These are phyloP conservation scores for Urocolius indicus DNA, from an alignment of 2,113 vertebrate species.

Conservation along the genomic window DNA sequence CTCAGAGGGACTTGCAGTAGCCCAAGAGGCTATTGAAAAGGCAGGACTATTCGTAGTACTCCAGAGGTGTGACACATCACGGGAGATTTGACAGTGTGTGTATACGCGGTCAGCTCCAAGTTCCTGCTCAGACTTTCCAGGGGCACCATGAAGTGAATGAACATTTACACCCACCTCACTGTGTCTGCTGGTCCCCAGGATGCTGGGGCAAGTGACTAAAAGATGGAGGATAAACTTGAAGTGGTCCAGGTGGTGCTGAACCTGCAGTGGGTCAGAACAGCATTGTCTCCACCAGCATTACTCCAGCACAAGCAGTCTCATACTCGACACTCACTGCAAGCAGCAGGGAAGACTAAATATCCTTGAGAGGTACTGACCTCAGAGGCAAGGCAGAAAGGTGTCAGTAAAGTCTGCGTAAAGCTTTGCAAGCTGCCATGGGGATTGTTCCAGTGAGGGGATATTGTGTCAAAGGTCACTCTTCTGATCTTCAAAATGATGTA, in stretches of 20 bases:
- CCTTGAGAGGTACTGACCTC: background rate
- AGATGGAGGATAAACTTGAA: background rate
- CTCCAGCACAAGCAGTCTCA: background rate
- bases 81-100: accelerated
- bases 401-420: background rate
- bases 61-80: background rate
- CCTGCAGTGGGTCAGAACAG: background rate
- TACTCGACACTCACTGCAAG: accelerated
- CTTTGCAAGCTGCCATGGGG: background rate
- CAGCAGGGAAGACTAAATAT: background rate
- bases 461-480: background rate
- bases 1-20: background rate
- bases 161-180: accelerated
- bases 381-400: background rate
- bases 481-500: background rate
- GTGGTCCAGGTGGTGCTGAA: background rate
- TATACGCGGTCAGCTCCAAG: background rate
- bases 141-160: accelerated
- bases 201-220: background rate
- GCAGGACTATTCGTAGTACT: accelerated
- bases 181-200: background rate
- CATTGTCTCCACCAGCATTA: background rate
- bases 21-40: background rate
- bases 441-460: accelerated
- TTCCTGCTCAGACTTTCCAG: too few species aligned